Percentiles rank a stretch among this genome's conserved stretches.
phyloP scores from a whole-genome alignment of 2,797 vertebrate species.

The Acridotheres tristis region DNA sequence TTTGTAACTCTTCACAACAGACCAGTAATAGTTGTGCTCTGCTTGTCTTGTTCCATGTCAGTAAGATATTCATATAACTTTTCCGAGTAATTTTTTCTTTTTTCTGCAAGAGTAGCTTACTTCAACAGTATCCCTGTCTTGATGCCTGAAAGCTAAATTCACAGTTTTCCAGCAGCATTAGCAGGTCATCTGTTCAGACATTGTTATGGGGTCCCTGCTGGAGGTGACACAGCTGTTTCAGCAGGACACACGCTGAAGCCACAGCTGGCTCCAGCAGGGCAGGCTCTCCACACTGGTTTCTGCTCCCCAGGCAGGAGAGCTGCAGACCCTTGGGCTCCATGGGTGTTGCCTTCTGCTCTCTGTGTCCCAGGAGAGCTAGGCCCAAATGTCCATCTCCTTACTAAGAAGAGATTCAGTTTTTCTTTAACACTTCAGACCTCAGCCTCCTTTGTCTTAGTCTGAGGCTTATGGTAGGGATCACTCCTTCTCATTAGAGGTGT shows the following conservation, averaged over 20 bases:
- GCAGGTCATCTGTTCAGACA: background rate
- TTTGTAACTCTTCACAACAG: background rate
- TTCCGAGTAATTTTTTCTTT: background rate
- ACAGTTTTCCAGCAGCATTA: background rate
- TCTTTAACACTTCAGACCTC: background rate
- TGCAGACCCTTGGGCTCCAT: background rate
- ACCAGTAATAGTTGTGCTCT: background rate
- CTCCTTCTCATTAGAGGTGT: background rate
- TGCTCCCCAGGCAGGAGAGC: background rate
- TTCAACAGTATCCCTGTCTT: background rate
- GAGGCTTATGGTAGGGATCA: background rate
- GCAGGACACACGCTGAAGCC: background rate
- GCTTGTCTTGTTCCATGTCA: background rate
- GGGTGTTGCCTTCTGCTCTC: fast-evolving
- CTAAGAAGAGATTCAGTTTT: background rate
- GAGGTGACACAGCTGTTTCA: background rate
- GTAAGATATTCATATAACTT: background rate
- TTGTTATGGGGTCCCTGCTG: background rate
- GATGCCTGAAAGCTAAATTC: background rate
- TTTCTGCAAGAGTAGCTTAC: background rate
- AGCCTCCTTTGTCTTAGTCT: background rate
- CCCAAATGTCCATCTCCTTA: background rate
- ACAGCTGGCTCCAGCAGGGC: background rate
- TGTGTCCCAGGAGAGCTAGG: background rate
- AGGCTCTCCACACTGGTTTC: background rate